Evolutionary conservation across 2,888 invertebrate genomes (phyloP).

Genomic region (Catocala sponsa): DNA sequence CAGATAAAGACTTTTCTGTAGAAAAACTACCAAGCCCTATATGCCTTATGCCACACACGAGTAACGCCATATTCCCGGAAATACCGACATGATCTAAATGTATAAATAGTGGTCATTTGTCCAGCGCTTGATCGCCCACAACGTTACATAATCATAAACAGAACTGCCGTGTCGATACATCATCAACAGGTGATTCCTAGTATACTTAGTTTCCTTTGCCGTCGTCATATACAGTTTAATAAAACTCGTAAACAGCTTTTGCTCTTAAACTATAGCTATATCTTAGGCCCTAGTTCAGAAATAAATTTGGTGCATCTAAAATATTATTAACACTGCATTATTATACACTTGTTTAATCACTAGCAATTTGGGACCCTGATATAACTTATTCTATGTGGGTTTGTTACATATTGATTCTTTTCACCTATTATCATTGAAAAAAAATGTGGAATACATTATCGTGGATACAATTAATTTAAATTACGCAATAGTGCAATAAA

Average conservation of each 20-base stretch:
- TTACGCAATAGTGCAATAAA: constrained; percentile 21
- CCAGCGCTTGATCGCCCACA: constrained; percentile 1
- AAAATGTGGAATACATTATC: constrained; percentile 31
- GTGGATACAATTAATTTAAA: constrained; percentile 33
- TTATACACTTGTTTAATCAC: no score
- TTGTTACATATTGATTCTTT: constrained; percentile 37
- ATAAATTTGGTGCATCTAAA: no score
- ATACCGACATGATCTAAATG: constrained; percentile 1
- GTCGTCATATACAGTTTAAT: neutral
- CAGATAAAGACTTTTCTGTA: neutral
- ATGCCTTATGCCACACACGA: neutral
- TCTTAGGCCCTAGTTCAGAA: no score
- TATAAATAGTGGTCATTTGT: constrained; percentile 1
- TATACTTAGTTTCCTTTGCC: constrained; percentile 3
- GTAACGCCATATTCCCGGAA: neutral
- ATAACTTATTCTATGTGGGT: no score
- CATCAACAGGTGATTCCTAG: neutral
- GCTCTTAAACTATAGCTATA: no score
- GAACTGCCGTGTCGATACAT: constrained; percentile 1
- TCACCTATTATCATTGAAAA: constrained; percentile 50
- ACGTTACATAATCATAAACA: constrained; percentile 5
- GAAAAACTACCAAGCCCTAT: neutral
- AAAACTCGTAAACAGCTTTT: no score
- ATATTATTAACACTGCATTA: no score
- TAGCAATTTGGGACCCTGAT: no score